These are phyloP conservation scores for Hippoglossus hippoglossus DNA, from an alignment of 2,797 vertebrate species.

Conservation along the genomic window DNA sequence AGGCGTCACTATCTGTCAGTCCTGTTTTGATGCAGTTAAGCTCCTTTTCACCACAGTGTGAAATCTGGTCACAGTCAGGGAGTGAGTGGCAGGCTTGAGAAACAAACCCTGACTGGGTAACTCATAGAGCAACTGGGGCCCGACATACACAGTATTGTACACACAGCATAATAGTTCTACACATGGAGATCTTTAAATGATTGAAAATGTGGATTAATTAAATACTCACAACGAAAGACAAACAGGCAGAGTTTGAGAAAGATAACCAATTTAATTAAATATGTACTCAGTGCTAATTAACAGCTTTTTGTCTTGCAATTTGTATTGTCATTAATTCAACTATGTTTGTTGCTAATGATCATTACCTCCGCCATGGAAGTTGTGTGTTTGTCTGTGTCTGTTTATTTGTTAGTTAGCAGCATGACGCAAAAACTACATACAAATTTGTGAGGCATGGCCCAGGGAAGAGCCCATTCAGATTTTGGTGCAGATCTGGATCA, in stretches of 20 bases:
- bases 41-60: conserved; percentile 39
- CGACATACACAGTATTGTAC: no score
- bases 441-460: no score
- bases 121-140: background rate
- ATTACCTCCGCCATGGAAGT: no score
- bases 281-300: background rate
- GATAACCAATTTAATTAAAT: background rate
- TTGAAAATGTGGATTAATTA: background rate
- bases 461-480: no score
- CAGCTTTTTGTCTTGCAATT: background rate
- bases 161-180: background rate
- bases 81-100: background rate
- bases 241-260: background rate
- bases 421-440: no score
- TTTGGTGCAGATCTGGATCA: no score
- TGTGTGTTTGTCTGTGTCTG: no score
- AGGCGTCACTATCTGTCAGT: conserved; percentile 58
- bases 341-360: no score
- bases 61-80: conserved; percentile 27
- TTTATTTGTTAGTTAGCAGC: no score
- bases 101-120: conserved; percentile 5
- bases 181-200: background rate
- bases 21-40: conserved; percentile 62
- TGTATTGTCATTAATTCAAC: no score
- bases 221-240: background rate